Evolutionary conservation across 92 coral and sea anemone species (phyloP), one percentile per base, ranked within the genome.

Genomic region (Phenganax stokvisi): DNA sequence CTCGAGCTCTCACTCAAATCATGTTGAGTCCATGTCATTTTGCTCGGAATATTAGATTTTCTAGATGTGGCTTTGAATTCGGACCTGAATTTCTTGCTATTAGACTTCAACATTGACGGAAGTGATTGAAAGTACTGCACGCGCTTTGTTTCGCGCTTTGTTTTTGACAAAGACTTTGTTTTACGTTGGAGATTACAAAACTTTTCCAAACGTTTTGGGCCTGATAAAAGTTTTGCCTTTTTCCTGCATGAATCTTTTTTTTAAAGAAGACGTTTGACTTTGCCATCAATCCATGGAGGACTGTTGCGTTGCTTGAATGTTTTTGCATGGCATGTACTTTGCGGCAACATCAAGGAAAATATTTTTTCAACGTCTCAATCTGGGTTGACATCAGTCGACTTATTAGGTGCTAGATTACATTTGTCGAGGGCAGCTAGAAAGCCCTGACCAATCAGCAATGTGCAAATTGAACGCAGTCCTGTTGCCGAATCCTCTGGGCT

Each of bases 301-400:
- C 66, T 70, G 71, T 15, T 52, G 52, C 84, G 79, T 58, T 75
- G 73, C 29, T 72, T 80, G 65, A 80, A 70, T 17, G 81, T 20
- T 71, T 73, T 80, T 85, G 27, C 13, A 47, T 9, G 88, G 85
- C 15, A 85, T 80, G 51, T 85, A 54, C 47, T 60, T 25, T n/a
- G 80, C 57, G 3, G 81, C 81, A 7, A 71, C 81, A 60, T 81
- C 54, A 6, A 85, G 80, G 56, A 85, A 79, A 12, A 80, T 0
- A 70, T 85, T 74, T 28, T 80, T 68, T 73, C 85, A 72, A n/a
- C 74, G 80, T 31, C 80, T 85, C 85, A 85, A 62, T 80, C 73
- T 8, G 25, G 16, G 52, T 85, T 72, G 58, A 80, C 17, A 60
- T 85, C 64, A 1, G 55, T 30, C 10, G 57, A 37, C n/a, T 67